Conservation (phyloP, 2,888 invertebrate species). For the Nymphalis polychloros region DNA sequence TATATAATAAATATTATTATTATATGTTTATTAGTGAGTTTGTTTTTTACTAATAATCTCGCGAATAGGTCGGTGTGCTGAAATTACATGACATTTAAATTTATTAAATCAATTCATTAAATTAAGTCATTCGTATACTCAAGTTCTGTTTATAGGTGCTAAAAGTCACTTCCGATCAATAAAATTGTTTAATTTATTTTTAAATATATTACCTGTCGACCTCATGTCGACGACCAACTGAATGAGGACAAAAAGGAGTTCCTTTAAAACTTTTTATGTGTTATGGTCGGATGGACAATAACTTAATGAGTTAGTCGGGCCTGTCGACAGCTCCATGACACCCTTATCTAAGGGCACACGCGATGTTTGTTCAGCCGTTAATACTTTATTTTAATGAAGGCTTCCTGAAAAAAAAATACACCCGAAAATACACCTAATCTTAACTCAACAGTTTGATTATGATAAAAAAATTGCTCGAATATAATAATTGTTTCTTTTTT, state of each 20-base stretch:
- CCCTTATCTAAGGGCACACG: slow-evolving; percentile 74
- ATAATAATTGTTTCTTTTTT: no score
- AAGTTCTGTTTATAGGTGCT: background rate
- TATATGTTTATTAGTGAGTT: no score
- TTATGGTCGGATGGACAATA: slow-evolving; percentile 68
- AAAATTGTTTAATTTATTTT: no score
- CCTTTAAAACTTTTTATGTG: slow-evolving; percentile 49
- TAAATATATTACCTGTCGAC: no score
- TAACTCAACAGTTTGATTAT: background rate
- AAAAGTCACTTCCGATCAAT: no score
- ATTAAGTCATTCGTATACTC: background rate
- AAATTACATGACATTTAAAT: no score
- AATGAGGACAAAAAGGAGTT: slow-evolving; percentile 30
- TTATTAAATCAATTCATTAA: no score
- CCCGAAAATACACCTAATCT: slow-evolving; percentile 8
- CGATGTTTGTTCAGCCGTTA: slow-evolving; percentile 55
- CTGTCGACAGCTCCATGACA: slow-evolving; percentile 74
- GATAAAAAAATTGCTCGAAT: background rate
- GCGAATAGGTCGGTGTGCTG: no score
- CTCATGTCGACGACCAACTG: slow-evolving; percentile 11
- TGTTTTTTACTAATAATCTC: no score
- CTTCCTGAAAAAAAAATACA: slow-evolving; percentile 17
- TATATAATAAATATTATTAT: no score
- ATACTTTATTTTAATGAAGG: slow-evolving; percentile 35
- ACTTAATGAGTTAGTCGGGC: slow-evolving; percentile 70